These are phyloP conservation scores for Montipora efflorescens DNA, from an alignment of 64 coral and sea anemone genomes.

Conservation along the genomic window DNA sequence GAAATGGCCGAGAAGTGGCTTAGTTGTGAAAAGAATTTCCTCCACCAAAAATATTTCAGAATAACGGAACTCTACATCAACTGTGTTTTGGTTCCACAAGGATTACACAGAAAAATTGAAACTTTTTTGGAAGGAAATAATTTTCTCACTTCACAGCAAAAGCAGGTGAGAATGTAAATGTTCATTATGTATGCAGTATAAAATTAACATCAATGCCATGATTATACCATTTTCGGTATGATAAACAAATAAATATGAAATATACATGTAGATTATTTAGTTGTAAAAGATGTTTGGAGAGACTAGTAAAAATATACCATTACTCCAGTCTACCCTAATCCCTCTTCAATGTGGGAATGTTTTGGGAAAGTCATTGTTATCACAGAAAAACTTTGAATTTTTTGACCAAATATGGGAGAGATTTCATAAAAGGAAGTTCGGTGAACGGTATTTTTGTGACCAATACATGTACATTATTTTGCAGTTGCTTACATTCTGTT, in stretches of 20 bases:
- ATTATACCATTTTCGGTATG: no score
- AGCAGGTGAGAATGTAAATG: neutral
- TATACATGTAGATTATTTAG: neutral
- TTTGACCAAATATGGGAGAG: no score
- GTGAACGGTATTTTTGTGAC: no score
- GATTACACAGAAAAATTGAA: neutral
- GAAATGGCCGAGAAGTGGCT: constrained; percentile 39
- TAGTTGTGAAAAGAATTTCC: neutral
- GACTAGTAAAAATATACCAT: no score
- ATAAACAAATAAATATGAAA: no score
- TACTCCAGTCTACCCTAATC: no score
- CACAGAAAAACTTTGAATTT: no score
- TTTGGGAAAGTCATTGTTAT: no score
- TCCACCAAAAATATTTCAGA: neutral
- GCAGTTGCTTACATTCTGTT: no score
- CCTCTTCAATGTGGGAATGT: no score
- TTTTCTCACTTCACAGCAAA: neutral
- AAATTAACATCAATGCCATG: neutral
- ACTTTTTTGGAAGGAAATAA: constrained; percentile 15
- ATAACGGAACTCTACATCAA: constrained; percentile 37
- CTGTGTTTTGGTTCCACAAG: constrained; percentile 28
- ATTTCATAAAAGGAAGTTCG: no score
- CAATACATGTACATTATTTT: no score
- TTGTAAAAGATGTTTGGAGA: neutral
- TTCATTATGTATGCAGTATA: neutral